Evolutionary conservation across 2,888 invertebrate species (phyloP).

Genomic region (Sminthurinus aureus): DNA sequence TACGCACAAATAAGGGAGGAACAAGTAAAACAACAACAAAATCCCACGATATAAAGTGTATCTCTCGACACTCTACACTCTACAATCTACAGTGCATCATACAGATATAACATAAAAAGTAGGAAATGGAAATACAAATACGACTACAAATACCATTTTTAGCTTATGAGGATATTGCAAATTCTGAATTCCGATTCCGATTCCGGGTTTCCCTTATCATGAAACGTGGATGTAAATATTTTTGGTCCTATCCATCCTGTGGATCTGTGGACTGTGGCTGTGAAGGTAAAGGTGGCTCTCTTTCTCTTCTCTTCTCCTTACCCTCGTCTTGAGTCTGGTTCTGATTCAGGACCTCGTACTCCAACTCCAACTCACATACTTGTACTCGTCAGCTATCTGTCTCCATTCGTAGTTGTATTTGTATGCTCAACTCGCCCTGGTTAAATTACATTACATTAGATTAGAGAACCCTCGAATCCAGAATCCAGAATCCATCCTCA

Average conservation of each 20-base stretch:
- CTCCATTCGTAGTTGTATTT: neutral
- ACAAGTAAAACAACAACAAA: neutral
- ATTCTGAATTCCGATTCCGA: neutral
- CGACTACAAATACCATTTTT: too few species aligned
- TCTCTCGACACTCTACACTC: too few species aligned
- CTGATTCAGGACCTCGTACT: too few species aligned
- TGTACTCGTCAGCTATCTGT: slow-evolving; percentile 9
- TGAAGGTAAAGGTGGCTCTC: neutral
- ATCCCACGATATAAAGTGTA: neutral
- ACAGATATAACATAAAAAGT: too few species aligned
- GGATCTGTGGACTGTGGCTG: neutral
- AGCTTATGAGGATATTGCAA: neutral
- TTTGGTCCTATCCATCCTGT: too few species aligned
- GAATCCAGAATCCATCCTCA: neutral
- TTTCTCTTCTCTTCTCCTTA: neutral
- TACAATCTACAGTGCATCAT: too few species aligned
- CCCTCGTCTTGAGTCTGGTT: neutral
- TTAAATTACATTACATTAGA: slow-evolving; percentile 11
- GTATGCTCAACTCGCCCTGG: neutral
- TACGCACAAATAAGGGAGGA: neutral
- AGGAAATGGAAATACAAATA: neutral
- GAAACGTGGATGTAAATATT: neutral
- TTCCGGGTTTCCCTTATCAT: neutral
- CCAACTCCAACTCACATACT: too few species aligned
- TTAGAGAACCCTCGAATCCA: neutral